Percentiles rank a stretch among this genome's conserved stretches.
Evolutionary conservation across 53 echinoderm and acorn worm species (phyloP).

Genomic region (Apostichopus leukothele): DNA sequence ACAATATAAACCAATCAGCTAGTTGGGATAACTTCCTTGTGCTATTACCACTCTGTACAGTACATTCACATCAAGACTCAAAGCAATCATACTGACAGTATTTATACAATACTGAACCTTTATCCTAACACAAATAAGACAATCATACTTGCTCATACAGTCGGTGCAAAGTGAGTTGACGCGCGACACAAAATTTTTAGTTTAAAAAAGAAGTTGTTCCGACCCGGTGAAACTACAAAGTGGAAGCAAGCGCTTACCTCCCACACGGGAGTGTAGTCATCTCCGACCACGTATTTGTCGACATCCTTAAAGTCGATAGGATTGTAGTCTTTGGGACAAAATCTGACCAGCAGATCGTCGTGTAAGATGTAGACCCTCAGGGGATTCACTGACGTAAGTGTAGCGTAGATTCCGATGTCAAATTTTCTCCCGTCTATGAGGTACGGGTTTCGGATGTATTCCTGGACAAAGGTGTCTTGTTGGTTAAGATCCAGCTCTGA

Average conservation of each 20-base stretch:
- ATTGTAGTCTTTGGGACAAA: slow-evolving; percentile 81
- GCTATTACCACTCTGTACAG: too few relatives aligned
- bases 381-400: slow-evolving; percentile 82
- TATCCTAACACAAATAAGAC: too few relatives aligned
- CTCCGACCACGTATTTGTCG: slow-evolving; percentile 78
- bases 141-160: too few relatives aligned
- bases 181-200: too few relatives aligned
- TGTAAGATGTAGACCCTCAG: slow-evolving; percentile 79
- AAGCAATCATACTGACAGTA: too few relatives aligned
- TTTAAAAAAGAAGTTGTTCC: neutral
- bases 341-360: slow-evolving; percentile 76
- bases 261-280: slow-evolving; percentile 96
- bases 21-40: too few relatives aligned
- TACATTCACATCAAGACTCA: too few relatives aligned
- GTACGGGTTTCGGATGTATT: slow-evolving; percentile 77
- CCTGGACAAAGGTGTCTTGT: slow-evolving; percentile 82
- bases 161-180: too few relatives aligned
- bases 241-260: slow-evolving; percentile 51
- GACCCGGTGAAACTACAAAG: neutral
- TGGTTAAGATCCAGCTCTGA: slow-evolving; percentile 74
- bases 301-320: slow-evolving; percentile 72
- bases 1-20: too few relatives aligned
- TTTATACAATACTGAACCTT: too few relatives aligned
- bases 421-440: slow-evolving; percentile 88
- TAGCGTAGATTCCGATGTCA: slow-evolving; percentile 82